phyloP scores from a whole-genome alignment of 2,797 vertebrate species.

The Enteromius argenteus region DNA sequence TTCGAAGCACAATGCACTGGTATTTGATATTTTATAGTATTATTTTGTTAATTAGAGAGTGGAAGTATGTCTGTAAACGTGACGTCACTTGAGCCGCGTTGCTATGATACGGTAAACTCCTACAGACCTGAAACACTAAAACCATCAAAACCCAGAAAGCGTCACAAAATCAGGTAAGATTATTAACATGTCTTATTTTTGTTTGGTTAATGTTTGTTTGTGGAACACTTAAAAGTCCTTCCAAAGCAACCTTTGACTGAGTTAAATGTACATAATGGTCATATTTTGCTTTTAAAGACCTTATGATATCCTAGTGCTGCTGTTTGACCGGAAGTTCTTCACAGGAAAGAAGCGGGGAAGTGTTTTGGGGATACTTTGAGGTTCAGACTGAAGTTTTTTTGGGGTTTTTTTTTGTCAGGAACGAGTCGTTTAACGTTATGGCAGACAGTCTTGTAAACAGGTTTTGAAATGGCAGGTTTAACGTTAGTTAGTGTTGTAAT shows the following conservation, averaged over 20 bases:
- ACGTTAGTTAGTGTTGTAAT: not conserved
- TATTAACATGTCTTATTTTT: not conserved
- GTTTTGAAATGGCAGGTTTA: not conserved
- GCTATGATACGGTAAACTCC: constrained; percentile 65
- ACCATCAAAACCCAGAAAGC: not conserved
- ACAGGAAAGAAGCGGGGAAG: not conserved
- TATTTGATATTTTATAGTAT: not conserved
- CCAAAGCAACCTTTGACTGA: not conserved
- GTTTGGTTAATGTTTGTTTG: not conserved
- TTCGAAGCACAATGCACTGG: not conserved
- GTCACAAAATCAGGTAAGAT: not conserved
- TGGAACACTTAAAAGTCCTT: not conserved
- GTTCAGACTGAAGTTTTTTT: not conserved
- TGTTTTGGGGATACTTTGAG: not conserved
- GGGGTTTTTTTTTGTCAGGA: not conserved
- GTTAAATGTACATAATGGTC: not conserved
- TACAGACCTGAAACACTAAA: not conserved
- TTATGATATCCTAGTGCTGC: not conserved
- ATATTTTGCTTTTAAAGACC: not conserved
- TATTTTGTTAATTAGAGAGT: not conserved
- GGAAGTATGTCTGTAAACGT: not conserved
- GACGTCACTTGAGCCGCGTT: constrained; percentile 12
- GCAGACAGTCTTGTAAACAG: not conserved
- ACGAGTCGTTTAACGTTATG: not conserved
- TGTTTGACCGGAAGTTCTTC: not conserved